Conservation (phyloP, 92 coral and sea anemone species). For the Phenganax marumi region DNA sequence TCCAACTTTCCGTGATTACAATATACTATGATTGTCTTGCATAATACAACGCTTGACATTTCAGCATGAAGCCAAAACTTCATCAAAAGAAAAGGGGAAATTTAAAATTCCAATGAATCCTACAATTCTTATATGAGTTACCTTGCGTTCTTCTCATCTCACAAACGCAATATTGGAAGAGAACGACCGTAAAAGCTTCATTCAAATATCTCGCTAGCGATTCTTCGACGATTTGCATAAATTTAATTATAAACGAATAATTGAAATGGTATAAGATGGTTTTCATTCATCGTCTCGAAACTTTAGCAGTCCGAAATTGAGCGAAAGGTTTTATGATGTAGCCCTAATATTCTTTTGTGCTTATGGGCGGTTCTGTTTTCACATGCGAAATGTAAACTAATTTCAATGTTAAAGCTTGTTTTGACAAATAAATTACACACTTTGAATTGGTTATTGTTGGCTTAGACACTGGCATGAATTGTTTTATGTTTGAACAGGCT, state of each 20-base stretch:
- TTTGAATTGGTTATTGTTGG: conserved; percentile 43
- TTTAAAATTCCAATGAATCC: not conserved
- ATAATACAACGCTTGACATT: conserved; percentile 2
- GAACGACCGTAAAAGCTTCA: not conserved
- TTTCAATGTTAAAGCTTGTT: conserved; percentile 39
- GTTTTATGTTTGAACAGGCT: conserved; percentile 2
- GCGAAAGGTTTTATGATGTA: not conserved
- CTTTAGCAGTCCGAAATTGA: not conserved
- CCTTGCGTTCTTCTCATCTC: not conserved
- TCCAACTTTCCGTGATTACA: conserved; percentile 28
- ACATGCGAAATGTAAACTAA: conserved; percentile 40
- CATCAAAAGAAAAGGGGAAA: not conserved
- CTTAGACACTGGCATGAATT: conserved; percentile 14
- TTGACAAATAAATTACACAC: conserved; percentile 48
- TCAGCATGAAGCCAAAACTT: conserved; percentile 28
- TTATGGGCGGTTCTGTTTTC: conserved; percentile 40
- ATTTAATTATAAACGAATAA: conserved; percentile 45
- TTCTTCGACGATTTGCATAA: conserved; percentile 36
- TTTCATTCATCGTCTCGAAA: conserved; percentile 11
- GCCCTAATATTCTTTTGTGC: not conserved
- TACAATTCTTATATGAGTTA: not conserved
- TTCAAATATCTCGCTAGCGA: conserved; percentile 10
- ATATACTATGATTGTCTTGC: conserved; percentile 26
- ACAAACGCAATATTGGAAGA: not conserved
- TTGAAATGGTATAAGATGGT: conserved; percentile 31